Evolutionary conservation across 2,113 vertebrate species (phyloP), one percentile per base, ranked within the genome.

Genomic region (Alosa alosa): DNA sequence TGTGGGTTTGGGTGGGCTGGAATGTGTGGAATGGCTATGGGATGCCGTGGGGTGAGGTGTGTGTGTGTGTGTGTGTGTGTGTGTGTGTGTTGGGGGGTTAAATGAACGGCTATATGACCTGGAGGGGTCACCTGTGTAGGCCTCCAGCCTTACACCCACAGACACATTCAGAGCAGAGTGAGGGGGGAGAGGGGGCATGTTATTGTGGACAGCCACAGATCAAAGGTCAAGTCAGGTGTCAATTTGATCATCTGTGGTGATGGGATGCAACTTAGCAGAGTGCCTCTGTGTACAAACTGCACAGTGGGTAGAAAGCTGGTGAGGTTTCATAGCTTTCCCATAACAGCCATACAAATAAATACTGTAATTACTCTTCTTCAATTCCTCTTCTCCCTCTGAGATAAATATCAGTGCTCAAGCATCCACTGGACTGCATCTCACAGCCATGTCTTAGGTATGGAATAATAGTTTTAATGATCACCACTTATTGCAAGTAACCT

Each of bases 31-130:
- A 90, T 89, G 86, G 84, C 15, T 84, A 57, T 81, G 81, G 82
- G 82, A 36, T 31, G 64, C 64, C n/a, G 25, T 31, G 31, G 31
- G 25, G n/a, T 36, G 64, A 78, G 31, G 64, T 72, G 64, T 64
- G 64, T 64, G 18, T 64, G 20, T 7, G 60, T 8, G 22, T 20
- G 60, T 64, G 60, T 20, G n/a, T n/a, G n/a, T n/a, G n/a, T n/a
- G n/a, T 20, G 60, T 20, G 22, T 8, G 22, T 8, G n/a, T 8
- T 31, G 72, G 1, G 72, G 64, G n/a, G 25, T 83, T 50, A 87
- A 88, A 89, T 81, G 83, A 86, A 47, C 1, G 83, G 87, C 85
- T 88, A 87, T 83, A 52, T 52, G 87, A 89, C 87, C 89, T 85
- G 55, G 46, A 86, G 46, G 68, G 83, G 87, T 83, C 81, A 88